Evolutionary conservation across 2,113 vertebrate species (phyloP).

Genomic region (Pollimyrus isidori): DNA sequence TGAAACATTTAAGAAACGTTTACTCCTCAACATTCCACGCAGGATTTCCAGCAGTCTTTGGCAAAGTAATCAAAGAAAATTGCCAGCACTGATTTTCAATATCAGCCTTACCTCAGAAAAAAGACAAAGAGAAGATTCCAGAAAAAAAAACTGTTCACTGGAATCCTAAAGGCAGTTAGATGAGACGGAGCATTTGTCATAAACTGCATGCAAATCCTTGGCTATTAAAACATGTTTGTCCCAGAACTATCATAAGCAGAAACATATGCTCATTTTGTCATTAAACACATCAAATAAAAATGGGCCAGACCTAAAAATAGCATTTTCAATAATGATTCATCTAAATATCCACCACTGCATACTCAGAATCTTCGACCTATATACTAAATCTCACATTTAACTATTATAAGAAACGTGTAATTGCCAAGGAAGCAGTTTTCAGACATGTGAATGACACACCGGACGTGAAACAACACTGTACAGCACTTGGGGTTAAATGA

Average conservation of each 20-base stretch:
- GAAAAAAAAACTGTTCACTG: background rate
- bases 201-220: background rate
- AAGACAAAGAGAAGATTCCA: background rate
- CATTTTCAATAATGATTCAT: background rate
- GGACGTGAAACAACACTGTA: background rate
- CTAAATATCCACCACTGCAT: background rate
- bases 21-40: background rate
- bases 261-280: constrained; percentile 3
- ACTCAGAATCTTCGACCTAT: background rate
- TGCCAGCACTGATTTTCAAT: background rate
- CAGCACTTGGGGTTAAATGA: constrained; percentile 2
- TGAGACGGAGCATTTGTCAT: background rate
- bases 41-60: background rate
- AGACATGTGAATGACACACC: constrained; percentile 7
- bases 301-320: background rate
- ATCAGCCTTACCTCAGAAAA: background rate
- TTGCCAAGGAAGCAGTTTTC: constrained; percentile 3
- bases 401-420: background rate
- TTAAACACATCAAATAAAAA: constrained; percentile 3
- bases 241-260: background rate
- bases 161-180: background rate
- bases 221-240: background rate
- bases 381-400: background rate
- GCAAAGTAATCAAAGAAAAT: background rate
- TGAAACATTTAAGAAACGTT: background rate